Percentiles rank a stretch among this genome's conserved stretches.
phyloP scores from a whole-genome alignment of 2,888 invertebrate genomes.

The Acholoe squamosa region DNA sequence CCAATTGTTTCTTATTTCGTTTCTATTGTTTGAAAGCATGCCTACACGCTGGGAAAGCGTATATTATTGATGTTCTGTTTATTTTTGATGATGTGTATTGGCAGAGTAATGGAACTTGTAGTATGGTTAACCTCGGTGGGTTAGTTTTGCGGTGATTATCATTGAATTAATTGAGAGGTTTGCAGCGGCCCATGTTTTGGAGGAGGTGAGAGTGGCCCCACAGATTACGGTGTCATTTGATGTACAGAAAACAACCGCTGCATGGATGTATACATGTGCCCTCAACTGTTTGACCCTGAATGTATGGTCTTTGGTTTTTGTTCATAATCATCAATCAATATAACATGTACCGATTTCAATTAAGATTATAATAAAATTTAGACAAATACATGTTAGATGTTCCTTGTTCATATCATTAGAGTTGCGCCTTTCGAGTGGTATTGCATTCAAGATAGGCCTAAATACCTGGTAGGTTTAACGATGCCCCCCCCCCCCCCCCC shows the following conservation, averaged over 20 bases:
- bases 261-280: conserved; percentile 44
- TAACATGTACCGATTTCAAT: conserved; percentile 48
- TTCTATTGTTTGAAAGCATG: neutral
- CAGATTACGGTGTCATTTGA: conserved; percentile 14
- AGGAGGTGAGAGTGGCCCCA: neutral
- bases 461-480: too few relatives aligned
- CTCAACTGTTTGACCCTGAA: conserved; percentile 46
- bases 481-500: too few relatives aligned
- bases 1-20: conserved; percentile 11
- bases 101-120: neutral
- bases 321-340: conserved; percentile 57
- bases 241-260: conserved; percentile 12
- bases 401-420: too few relatives aligned
- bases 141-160: conserved; percentile 40
- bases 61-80: conserved; percentile 1
- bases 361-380: conserved; percentile 56
- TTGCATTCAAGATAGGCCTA: too few relatives aligned
- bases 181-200: neutral
- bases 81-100: conserved; percentile 1
- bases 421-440: too few relatives aligned
- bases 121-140: conserved; percentile 29
- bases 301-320: conserved; percentile 56
- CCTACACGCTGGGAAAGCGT: neutral
- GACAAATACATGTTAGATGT: neutral
- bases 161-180: conserved; percentile 19